phyloP scores from a whole-genome alignment of 2,113 vertebrate genomes.

The Falcunculus frontatus region DNA sequence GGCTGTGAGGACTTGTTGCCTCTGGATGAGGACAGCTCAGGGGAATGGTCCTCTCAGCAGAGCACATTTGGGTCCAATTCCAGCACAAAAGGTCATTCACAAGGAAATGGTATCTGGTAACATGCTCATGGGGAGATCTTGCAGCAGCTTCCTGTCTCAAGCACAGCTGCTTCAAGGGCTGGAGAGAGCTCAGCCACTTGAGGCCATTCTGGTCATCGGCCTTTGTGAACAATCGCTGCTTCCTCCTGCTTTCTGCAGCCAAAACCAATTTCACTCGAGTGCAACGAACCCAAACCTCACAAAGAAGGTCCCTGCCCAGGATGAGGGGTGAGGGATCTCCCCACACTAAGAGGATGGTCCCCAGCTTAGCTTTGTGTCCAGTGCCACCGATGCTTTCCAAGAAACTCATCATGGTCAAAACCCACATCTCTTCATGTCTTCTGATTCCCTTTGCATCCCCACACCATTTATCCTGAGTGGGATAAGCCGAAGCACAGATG shows the following conservation, averaged over 20 bases:
- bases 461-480: fast-evolving
- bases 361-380: background rate
- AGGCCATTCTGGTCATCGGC: background rate
- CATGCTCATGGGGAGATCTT: background rate
- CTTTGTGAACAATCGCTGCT: fast-evolving
- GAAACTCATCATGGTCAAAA: background rate
- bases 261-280: fast-evolving
- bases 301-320: background rate
- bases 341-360: background rate
- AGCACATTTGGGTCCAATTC: background rate
- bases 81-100: background rate
- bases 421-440: background rate
- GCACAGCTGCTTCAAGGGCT: background rate
- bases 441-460: background rate
- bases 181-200: fast-evolving
- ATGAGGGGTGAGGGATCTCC: background rate
- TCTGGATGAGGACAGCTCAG: background rate
- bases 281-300: background rate
- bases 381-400: background rate
- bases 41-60: background rate
- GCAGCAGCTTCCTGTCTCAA: background rate
- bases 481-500: background rate
- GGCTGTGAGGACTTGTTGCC: background rate
- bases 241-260: fast-evolving
- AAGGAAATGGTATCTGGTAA: background rate